Percentiles rank a stretch among this genome's conserved stretches.
These are phyloP conservation scores for Adoxophyes honmai DNA, from an alignment of 1,140 invertebrate species.

Conservation along the genomic window DNA sequence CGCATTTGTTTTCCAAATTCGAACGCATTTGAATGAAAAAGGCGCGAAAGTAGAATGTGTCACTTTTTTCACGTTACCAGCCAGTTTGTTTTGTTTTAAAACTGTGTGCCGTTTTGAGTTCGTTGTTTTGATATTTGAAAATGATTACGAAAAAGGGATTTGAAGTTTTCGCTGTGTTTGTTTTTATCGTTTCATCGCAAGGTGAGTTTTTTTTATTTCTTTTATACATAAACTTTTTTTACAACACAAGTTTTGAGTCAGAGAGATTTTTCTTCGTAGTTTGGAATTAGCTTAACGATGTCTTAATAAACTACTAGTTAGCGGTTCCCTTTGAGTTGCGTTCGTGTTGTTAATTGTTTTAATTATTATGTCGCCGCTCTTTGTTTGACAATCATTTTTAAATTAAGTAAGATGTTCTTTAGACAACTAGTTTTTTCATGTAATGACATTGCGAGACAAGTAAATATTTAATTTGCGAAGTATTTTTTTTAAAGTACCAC, in stretches of 20 bases:
- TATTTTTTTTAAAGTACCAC: too few relatives aligned
- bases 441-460: too few relatives aligned
- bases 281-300: too few relatives aligned
- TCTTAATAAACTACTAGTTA: too few relatives aligned
- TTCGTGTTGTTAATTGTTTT: background rate
- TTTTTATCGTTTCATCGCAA: conserved; percentile 21
- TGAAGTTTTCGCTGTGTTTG: conserved; percentile 25
- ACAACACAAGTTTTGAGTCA: too few relatives aligned
- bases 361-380: background rate
- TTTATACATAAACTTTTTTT: too few relatives aligned
- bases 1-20: conserved; percentile 35
- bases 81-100: conserved; percentile 15
- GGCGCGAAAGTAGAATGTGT: conserved; percentile 40
- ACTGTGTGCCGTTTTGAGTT: conserved; percentile 17
- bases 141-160: conserved; percentile 9
- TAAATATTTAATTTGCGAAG: too few relatives aligned
- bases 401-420: too few relatives aligned
- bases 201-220: conserved; percentile 24
- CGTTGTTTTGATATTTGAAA: background rate
- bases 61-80: conserved; percentile 13
- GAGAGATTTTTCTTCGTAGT: too few relatives aligned
- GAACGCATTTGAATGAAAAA: conserved; percentile 26
- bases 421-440: too few relatives aligned
- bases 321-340: conserved; percentile 2
- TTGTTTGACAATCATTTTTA: background rate